Evolutionary conservation across 2,797 vertebrate species (phyloP).

Genomic region (Phoeniculus purpureus): DNA sequence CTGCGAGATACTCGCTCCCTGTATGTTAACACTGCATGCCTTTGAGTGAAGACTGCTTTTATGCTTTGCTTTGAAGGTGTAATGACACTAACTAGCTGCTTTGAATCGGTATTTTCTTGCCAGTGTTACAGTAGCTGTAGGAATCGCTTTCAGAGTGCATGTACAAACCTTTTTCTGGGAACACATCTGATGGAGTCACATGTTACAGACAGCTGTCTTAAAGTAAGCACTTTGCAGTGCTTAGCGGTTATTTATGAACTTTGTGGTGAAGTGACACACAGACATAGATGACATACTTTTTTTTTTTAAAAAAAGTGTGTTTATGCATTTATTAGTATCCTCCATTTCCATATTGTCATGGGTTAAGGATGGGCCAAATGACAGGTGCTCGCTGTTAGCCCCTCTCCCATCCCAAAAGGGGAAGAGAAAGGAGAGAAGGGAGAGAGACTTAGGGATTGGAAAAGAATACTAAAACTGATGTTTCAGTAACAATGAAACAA

Average conservation of each 20-base stretch:
- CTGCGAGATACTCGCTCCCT: slow-evolving; percentile 48
- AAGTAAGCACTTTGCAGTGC: background rate
- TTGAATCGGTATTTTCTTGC: background rate
- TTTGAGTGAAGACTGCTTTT: background rate
- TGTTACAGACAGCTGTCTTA: background rate
- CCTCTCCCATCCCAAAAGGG: too few species aligned
- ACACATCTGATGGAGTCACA: background rate
- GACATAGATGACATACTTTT: background rate
- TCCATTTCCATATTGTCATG: background rate
- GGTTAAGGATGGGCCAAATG: too few species aligned
- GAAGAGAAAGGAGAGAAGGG: too few species aligned
- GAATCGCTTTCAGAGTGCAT: background rate
- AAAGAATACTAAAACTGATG: too few species aligned
- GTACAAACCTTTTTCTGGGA: background rate
- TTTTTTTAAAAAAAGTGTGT: background rate
- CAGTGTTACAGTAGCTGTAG: too few species aligned
- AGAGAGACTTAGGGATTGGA: too few species aligned
- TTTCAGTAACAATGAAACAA: too few species aligned
- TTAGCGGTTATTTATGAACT: background rate
- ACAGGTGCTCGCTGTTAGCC: too few species aligned
- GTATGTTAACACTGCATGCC: slow-evolving; percentile 55
- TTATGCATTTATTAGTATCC: background rate
- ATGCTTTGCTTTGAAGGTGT: background rate
- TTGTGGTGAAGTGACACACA: background rate
- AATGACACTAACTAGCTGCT: background rate